A percentile compares a stretch with the other conserved stretches of the same genome.
Evolutionary conservation across 2,888 invertebrate species (phyloP).

Genomic region (Tethea ocularis): DNA sequence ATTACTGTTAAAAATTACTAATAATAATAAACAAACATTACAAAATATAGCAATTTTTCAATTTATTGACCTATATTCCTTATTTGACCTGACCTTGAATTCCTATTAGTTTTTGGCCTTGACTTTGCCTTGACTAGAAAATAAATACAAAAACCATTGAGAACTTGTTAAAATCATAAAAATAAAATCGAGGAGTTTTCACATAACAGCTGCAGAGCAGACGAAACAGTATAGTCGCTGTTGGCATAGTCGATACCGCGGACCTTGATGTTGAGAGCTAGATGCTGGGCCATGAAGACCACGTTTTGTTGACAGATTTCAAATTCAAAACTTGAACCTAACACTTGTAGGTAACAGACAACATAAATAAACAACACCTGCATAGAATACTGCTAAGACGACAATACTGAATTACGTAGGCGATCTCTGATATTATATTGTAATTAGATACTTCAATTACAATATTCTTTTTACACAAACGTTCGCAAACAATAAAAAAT

Average conservation of each 20-base stretch:
- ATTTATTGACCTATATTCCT: not conserved
- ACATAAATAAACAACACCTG: too few relatives aligned
- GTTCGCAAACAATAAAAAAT: too few relatives aligned
- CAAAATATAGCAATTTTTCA: not conserved
- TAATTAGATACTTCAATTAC: too few relatives aligned
- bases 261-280: constrained; percentile 48
- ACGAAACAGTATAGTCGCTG: constrained; percentile 31
- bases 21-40: constrained; percentile 52
- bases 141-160: not conserved
- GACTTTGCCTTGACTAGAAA: too few relatives aligned
- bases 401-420: not conserved
- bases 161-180: not conserved
- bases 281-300: constrained; percentile 27
- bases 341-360: too few relatives aligned
- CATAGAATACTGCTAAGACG: too few relatives aligned
- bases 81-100: not conserved
- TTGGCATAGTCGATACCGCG: constrained; percentile 42
- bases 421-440: too few relatives aligned
- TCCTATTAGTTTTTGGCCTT: not conserved
- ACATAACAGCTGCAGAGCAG: constrained; percentile 49
- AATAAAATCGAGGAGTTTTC: not conserved
- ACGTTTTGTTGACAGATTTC: not conserved
- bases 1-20: constrained; percentile 68
- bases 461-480: too few relatives aligned
- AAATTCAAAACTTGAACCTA: too few relatives aligned